phyloP scores from a whole-genome alignment of 2,797 vertebrate species.

The Coluber constrictor region DNA sequence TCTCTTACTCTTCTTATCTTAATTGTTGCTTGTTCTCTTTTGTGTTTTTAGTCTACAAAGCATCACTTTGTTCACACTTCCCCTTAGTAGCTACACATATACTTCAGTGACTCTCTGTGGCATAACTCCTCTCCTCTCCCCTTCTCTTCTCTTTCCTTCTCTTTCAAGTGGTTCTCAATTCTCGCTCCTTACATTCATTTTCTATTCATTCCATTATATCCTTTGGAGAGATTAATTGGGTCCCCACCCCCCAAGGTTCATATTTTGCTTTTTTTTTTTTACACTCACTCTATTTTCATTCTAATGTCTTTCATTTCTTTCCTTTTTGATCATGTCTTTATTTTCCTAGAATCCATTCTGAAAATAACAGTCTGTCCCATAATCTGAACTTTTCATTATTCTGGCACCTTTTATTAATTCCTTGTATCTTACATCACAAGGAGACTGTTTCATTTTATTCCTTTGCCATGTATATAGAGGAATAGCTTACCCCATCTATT shows the following conservation, averaged over 20 bases:
- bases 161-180: neutral
- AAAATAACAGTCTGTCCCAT: neutral
- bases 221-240: neutral
- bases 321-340: neutral
- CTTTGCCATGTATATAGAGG: neutral
- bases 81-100: neutral
- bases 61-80: neutral
- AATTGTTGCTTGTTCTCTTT: neutral
- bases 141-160: neutral
- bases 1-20: neutral
- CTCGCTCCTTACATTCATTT: neutral
- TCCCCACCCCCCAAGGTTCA: neutral
- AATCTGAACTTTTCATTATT: neutral
- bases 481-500: neutral
- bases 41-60: neutral
- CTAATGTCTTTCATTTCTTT: neutral
- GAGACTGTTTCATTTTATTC: neutral
- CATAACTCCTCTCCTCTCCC: neutral
- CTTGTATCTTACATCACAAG: neutral
- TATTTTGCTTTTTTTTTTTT: neutral
- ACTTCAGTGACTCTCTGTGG: neutral
- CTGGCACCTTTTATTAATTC: neutral
- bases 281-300: neutral
- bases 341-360: neutral
- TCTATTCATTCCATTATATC: neutral